These are phyloP conservation scores for Tenthredo amoena DNA, from an alignment of 2,888 invertebrate genomes.

Conservation along the genomic window DNA sequence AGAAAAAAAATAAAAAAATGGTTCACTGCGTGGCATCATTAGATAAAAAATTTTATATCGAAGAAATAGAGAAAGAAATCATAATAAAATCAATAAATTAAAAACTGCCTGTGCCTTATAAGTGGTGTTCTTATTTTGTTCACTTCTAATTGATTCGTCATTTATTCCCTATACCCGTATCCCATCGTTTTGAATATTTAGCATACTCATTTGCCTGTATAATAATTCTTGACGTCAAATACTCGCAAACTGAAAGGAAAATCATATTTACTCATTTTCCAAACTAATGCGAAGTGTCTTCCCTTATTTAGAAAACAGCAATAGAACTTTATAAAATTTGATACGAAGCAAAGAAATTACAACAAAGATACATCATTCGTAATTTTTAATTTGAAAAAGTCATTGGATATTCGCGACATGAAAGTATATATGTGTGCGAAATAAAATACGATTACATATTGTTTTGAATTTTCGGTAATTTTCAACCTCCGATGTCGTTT, in stretches of 20 bases:
- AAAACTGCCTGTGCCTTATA: constrained; percentile 63
- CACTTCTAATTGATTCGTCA: not conserved
- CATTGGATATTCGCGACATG: not conserved
- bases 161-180: constrained; percentile 1
- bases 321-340: not conserved
- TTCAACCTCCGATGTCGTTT: not conserved
- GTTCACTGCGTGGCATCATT: constrained; percentile 76
- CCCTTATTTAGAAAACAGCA: not conserved
- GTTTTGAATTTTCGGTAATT: not conserved
- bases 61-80: constrained; percentile 74
- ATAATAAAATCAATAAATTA: constrained; percentile 74
- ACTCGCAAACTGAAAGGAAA: too few species aligned
- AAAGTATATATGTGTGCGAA: not conserved
- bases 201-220: not conserved
- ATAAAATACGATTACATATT: not conserved
- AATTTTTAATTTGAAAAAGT: not conserved
- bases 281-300: too few species aligned
- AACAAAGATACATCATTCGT: not conserved
- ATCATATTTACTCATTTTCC: too few species aligned
- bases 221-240: not conserved
- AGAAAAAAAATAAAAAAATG: constrained; percentile 71
- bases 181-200: not conserved
- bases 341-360: not conserved
- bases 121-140: constrained; percentile 46
- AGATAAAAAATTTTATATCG: constrained; percentile 78